Base-by-base conservation (phyloP, 2,888 invertebrate species). In the Agyllia agylla region DNA sequence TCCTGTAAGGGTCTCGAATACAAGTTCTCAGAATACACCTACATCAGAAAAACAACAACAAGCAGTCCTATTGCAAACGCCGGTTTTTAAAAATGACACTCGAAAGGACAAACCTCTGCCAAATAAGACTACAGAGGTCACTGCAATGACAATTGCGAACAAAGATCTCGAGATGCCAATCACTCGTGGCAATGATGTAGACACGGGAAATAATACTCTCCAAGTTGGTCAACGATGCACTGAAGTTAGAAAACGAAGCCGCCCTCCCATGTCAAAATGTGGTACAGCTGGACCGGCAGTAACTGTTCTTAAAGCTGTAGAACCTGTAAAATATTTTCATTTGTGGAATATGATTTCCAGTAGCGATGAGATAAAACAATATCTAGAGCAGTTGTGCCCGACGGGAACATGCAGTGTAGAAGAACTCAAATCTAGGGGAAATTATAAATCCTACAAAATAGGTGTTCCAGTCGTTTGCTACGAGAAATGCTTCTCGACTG, bases 281-380 rank as follows among this genome's bases (percentile, higher is more conserved):
- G 82, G 82, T 17, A 24, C 70, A 5, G 82, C 82, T 33, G 82
- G 82, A 35, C 70, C 82, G n/a, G 27, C 38, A 6, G 35, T 83
- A 20, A 83, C 82, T 1, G 15, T 64, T 17, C 78, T 93, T 11
- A 93, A 88, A 86, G 92, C 93, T 6, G 92, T 92, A 0, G 93
- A 94, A 11, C 70, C 88, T 0, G 85, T 90, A 0, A 93, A 91
- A 64, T 89, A 85, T 38, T 24, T 94, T 0, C 94, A 93, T 24
- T 70, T 94, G 0, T 94, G 93, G 93, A 94, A 94, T n/a, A 94
- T 94, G 94, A 91, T 70, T 9, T 94, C 94, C 0, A 35, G 33
- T 8, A 83, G 84, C 3, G 88, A 89, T 8, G 93, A 93, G 0
- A 33, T 49, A 49, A 49, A 49, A 0, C 31, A 64, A 5, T 92